Base-by-base conservation (phyloP, 92 coral and sea anemone genomes). In the Paragorgia papillata region DNA sequence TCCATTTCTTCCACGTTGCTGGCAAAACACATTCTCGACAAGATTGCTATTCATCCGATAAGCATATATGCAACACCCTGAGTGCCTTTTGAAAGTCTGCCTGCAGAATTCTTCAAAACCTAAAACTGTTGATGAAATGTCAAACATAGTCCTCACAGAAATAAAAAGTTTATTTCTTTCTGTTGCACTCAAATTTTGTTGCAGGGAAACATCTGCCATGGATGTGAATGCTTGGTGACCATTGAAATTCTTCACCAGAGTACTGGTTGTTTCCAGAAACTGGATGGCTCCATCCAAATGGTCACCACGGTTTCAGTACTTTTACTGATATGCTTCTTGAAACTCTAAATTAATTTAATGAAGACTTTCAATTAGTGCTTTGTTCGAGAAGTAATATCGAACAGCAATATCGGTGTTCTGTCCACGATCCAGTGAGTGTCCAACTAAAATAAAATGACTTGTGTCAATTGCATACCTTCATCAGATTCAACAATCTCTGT, bases 1-100 rank as follows among this genome's bases (percentile, higher is more conserved):
- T 19, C 89, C 85, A 41, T 79, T 84, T 1, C 80, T 50, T 8
- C 87, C 79, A 22, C 84, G 59, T 37, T 69, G 80, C 44, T 85
- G 89, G 68, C 83, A 69, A 27, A 84, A 84, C 0, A 84, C 68
- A 49, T 84, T 79, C 48, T 79, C 85, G 39, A 79, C 84, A 22
- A 84, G 21, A 41, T 84, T 79, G 66, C 80, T 84, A 73, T 79
- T 84, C 21, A 64, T 58, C 39, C 53, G 18, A n/a, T 20, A 29
- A 8, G 88, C 53, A 49, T 22, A 34, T 15, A 79, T 65, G 24
- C 30, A 30, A 31, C 58, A 79, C 7, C 84, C 88, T 57, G 88
- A 79, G 25, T 84, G 67, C 53, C 27, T 46, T 32, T 69, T 12
- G 62, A 79, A 58, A 15, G 80, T n/a, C 17, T 13, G 28, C 19